Evolutionary conservation across 2,888 invertebrate genomes (phyloP).

Genomic region (Nomada ferruginata): DNA sequence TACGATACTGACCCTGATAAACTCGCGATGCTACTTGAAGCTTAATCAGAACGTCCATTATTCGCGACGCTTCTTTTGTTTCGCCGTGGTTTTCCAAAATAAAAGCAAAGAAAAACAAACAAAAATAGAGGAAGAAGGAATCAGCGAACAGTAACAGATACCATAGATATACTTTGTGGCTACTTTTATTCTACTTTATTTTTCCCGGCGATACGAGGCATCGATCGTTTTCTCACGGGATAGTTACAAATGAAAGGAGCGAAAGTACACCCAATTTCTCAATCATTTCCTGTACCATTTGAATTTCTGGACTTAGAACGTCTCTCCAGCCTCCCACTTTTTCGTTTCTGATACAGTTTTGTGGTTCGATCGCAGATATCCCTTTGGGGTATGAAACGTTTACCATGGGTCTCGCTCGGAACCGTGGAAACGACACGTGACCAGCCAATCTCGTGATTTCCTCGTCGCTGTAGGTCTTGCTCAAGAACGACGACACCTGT

Average conservation of each 20-base stretch:
- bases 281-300: neutral
- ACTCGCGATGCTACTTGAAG: conserved; percentile 41
- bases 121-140: no score
- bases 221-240: conserved; percentile 7
- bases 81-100: no score
- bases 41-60: conserved; percentile 31
- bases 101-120: no score
- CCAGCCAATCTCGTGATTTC: neutral
- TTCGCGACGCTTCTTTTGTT: no score
- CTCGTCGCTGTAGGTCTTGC: conserved; percentile 1
- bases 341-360: neutral
- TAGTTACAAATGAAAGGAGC: conserved; percentile 3
- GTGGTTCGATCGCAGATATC: no score
- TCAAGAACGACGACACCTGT: neutral
- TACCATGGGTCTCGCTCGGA: neutral
- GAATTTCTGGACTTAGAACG: neutral
- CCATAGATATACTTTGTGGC: no score
- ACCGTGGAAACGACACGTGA: neutral
- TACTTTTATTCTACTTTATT: no score
- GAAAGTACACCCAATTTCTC: conserved; percentile 38
- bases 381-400: neutral
- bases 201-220: neutral
- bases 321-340: neutral
- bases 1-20: conserved; percentile 62
- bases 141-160: no score